These are phyloP conservation scores for Bradypodion ventrale DNA, from an alignment of 2,797 vertebrate genomes.

Conservation along the genomic window DNA sequence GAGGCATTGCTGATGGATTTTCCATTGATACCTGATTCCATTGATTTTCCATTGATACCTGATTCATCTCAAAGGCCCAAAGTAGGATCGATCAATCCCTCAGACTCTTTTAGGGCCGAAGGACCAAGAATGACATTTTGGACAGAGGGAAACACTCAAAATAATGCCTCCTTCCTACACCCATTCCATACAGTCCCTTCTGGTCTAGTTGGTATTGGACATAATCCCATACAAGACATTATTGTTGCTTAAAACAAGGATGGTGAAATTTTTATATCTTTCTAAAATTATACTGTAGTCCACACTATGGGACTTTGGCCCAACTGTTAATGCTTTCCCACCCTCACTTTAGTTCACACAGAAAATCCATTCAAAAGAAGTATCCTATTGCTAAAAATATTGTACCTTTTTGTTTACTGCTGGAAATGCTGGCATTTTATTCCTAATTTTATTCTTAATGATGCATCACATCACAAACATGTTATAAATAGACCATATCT, in stretches of 20 bases:
- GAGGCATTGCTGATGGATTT: not conserved
- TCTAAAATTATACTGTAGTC: not conserved
- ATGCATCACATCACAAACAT: not conserved
- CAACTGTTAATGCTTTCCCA: not conserved
- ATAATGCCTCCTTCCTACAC: no score
- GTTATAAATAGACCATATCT: not conserved
- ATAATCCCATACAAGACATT: no score
- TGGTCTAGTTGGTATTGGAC: no score
- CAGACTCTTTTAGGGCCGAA: not conserved
- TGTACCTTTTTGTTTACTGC: not conserved
- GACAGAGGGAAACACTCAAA: no score
- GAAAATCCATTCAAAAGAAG: not conserved
- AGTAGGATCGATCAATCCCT: not conserved
- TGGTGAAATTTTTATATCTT: not conserved
- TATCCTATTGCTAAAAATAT: not conserved
- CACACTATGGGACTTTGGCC: not conserved
- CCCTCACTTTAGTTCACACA: not conserved
- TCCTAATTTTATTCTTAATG: not conserved
- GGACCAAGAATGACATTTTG: not conserved
- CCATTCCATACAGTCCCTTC: no score
- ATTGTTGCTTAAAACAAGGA: not conserved
- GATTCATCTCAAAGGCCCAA: not conserved
- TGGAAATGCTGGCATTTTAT: not conserved
- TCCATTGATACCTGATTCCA: not conserved
- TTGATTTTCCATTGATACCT: no score